Evolutionary conservation across 2,888 invertebrate genomes (phyloP).

Genomic region (Aleiodes testaceus): DNA sequence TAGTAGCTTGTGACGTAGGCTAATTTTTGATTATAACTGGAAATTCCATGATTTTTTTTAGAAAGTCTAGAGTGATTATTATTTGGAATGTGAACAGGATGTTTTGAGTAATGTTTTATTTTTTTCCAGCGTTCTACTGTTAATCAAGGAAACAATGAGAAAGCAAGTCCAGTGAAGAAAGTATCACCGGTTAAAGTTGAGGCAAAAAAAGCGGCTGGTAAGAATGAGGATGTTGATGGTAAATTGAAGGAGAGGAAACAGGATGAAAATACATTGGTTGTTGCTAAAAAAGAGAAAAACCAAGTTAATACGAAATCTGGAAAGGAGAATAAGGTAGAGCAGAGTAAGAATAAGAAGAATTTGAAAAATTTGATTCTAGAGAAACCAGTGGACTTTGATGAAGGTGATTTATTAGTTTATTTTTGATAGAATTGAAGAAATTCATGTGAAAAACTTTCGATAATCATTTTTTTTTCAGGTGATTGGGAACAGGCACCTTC

Average conservation of each 20-base stretch:
- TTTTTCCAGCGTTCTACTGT: constrained; percentile 78
- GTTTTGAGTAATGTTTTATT: not conserved
- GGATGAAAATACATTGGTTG: constrained; percentile 75
- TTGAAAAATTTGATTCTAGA: constrained; percentile 76
- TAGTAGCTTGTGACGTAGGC: not conserved
- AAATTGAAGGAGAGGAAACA: constrained; percentile 72
- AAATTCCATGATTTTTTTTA: not conserved
- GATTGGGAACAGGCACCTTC: constrained; percentile 83
- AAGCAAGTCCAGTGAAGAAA: constrained; percentile 77
- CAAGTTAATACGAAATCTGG: constrained; percentile 58
- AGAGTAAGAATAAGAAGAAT: constrained; percentile 78
- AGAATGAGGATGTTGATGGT: constrained; percentile 72
- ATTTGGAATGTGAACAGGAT: no score
- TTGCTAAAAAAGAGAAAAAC: constrained; percentile 65
- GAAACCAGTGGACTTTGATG: constrained; percentile 83
- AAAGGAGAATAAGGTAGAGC: constrained; percentile 75
- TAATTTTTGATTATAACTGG: not conserved
- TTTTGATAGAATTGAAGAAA: no score
- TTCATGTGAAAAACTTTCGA: no score
- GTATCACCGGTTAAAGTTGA: constrained; percentile 66
- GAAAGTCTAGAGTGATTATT: no score
- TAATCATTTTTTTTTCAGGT: constrained; percentile 71
- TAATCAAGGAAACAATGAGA: constrained; percentile 77
- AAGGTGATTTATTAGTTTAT: constrained; percentile 72
- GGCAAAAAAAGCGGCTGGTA: constrained; percentile 75